These are phyloP conservation scores for Corbicula japonica DNA, from an alignment of 2,888 invertebrate genomes.

Conservation along the genomic window DNA sequence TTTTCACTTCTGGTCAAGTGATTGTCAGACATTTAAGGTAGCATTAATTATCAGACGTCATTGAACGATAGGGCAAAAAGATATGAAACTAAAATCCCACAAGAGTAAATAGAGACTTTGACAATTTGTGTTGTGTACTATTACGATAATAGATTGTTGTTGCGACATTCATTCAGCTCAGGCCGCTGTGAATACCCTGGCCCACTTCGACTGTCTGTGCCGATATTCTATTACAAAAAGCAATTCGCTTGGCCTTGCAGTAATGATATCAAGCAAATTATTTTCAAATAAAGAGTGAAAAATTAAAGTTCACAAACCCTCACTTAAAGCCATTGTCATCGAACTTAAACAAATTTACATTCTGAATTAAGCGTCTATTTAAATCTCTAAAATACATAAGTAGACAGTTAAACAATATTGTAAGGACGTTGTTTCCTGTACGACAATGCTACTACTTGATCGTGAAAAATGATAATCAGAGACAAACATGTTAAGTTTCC, in stretches of 20 bases:
- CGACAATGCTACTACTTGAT: conserved; percentile 48
- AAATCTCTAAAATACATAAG: conserved; percentile 51
- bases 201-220: conserved; percentile 57
- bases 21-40: conserved; percentile 10
- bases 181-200: conserved; percentile 40
- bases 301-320: conserved; percentile 46
- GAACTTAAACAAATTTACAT: conserved; percentile 56
- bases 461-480: conserved; percentile 3
- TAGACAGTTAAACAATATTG: conserved; percentile 52
- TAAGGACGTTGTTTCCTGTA: conserved; percentile 43
- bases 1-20: conserved; percentile 16
- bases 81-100: conserved; percentile 30
- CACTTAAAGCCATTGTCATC: conserved; percentile 55
- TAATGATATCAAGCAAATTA: conserved; percentile 58
- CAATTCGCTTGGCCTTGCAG: conserved; percentile 54
- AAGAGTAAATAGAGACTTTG: conserved; percentile 50
- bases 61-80: conserved; percentile 19
- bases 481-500: conserved; percentile 1
- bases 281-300: conserved; percentile 53
- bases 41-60: conserved; percentile 21
- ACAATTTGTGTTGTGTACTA: conserved; percentile 37
- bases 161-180: conserved; percentile 39
- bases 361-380: conserved; percentile 55
- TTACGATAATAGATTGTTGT: conserved; percentile 44
- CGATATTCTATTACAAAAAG: conserved; percentile 41